Evolutionary conservation across 2,888 invertebrate species (phyloP), one percentile per base, ranked within the genome.

Genomic region (Dorcus parallelipipedus): DNA sequence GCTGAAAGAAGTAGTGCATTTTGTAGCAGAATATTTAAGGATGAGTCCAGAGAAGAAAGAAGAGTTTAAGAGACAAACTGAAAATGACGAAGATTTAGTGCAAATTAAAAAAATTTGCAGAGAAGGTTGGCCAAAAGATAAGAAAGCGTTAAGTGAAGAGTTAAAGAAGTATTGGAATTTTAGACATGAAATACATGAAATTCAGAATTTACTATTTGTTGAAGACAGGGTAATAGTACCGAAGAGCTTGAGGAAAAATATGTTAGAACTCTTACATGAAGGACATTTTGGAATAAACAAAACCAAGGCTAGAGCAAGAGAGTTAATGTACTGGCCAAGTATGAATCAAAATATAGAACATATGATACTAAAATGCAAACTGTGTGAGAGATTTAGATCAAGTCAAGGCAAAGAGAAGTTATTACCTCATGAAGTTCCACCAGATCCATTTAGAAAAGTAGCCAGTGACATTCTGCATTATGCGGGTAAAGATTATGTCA

Each of bases 301-400:
- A 40, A 40, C 40, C n/a, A 40, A 9, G 9, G 9, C n/a, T 9
- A 40, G n/a, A 40, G n/a, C 9, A n/a, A 40, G n/a, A 9, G 40
- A 40, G n/a, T 40, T 40, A 40, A 40, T 40, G n/a, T 40, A 40
- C 40, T 40, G 40, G 40, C 40, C 9, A n/a, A 40, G n/a, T n/a
- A 40, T 40, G 40, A 40, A 9, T 9, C 9, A 40, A 9, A 9
- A 40, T 9, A 40, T 40, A 40, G n/a, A 9, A 40, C 9, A 40
- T 40, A 40, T 9, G n/a, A 40, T 40, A 9, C 9, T 9, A 40
- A 40, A 40, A 40, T 9, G 9, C 9, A 9, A 9, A 40, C 9
- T 14, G 14, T 52, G 52, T 52, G 9, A 8, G n/a, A 17, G 9
- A 38, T 52, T 50, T 52, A 8, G 48, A 52, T 49, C 47, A 49